A percentile compares a stretch with the other conserved stretches of the same genome.
Evolutionary conservation across 30 jellyfish, hydroid and myxozoan genomes (phyloP).

Genomic region (Nemopilema nomurai): DNA sequence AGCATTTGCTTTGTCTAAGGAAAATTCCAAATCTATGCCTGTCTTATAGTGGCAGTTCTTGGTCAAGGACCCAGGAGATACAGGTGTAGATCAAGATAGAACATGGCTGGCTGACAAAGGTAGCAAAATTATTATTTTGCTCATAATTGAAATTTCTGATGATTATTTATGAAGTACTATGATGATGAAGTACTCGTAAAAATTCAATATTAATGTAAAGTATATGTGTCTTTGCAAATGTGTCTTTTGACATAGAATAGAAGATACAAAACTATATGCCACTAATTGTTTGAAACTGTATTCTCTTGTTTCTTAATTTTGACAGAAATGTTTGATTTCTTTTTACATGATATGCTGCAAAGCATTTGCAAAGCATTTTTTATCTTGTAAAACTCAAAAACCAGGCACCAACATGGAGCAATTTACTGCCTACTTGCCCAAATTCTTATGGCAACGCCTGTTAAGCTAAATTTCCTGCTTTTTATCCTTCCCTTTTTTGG

Average conservation of each 20-base stretch:
- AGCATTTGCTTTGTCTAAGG: too few species aligned
- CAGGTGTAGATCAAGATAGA: slow-evolving; percentile 19
- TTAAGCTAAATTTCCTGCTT: too few species aligned
- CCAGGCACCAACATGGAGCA: too few species aligned
- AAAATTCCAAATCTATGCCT: neutral
- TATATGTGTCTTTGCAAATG: too few species aligned
- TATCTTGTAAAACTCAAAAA: too few species aligned
- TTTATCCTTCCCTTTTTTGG: too few species aligned
- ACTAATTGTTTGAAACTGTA: neutral
- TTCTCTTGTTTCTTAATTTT: too few species aligned
- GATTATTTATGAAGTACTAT: neutral
- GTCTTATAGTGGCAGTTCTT: slow-evolving; percentile 66
- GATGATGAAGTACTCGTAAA: neutral
- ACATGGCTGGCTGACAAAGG: slow-evolving; percentile 83
- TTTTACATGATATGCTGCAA: too few species aligned
- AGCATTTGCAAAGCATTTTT: too few species aligned
- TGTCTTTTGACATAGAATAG: neutral
- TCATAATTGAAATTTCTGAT: neutral
- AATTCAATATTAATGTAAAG: neutral
- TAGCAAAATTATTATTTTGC: neutral
- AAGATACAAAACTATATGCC: neutral
- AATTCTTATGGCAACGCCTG: too few species aligned
- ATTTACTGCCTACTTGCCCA: too few species aligned
- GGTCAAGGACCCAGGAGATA: slow-evolving; percentile 69
- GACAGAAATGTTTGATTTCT: too few species aligned